Conservation (phyloP, 2,888 invertebrate species). For the Epirrhoe tristata region DNA sequence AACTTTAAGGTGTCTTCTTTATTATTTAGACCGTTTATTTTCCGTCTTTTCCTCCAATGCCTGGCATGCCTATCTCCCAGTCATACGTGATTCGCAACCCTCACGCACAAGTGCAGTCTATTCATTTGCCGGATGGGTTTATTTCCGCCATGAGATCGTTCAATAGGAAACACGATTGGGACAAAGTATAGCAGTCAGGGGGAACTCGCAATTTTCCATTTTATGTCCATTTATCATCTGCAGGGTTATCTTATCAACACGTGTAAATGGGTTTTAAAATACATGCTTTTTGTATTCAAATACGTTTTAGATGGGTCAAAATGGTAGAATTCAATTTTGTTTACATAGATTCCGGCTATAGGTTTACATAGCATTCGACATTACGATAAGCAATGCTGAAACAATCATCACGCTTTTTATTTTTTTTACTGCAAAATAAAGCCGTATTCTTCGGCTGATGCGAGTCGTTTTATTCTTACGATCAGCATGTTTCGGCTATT, state of each 20-base stretch:
- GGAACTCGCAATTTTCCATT: slow-evolving; percentile 69
- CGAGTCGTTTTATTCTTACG: slow-evolving; percentile 31
- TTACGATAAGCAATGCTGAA: background rate
- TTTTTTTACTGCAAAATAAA: slow-evolving; percentile 19
- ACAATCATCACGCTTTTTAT: slow-evolving; percentile 11
- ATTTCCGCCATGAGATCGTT: slow-evolving; percentile 83
- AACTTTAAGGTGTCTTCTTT: background rate
- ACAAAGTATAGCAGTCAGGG: slow-evolving; percentile 70
- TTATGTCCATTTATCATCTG: slow-evolving; percentile 67
- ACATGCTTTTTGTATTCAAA: slow-evolving; percentile 25
- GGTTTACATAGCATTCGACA: background rate
- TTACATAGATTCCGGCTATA: background rate
- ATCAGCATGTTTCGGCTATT: slow-evolving; percentile 51
- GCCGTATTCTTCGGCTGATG: slow-evolving; percentile 16
- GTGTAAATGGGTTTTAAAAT: slow-evolving; percentile 32
- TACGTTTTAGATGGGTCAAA: slow-evolving; percentile 37
- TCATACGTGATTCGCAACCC: slow-evolving; percentile 51
- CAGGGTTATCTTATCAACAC: slow-evolving; percentile 58
- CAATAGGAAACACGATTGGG: slow-evolving; percentile 82
- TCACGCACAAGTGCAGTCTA: slow-evolving; percentile 80
- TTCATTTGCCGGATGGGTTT: slow-evolving; percentile 83
- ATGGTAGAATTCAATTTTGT: slow-evolving; percentile 7
- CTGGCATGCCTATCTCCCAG: background rate
- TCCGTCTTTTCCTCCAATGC: background rate
- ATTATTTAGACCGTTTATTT: background rate